A percentile compares a stretch with the other conserved stretches of the same genome.
phyloP scores from a whole-genome alignment of 2,888 invertebrate genomes.

The Meteorus colon region DNA sequence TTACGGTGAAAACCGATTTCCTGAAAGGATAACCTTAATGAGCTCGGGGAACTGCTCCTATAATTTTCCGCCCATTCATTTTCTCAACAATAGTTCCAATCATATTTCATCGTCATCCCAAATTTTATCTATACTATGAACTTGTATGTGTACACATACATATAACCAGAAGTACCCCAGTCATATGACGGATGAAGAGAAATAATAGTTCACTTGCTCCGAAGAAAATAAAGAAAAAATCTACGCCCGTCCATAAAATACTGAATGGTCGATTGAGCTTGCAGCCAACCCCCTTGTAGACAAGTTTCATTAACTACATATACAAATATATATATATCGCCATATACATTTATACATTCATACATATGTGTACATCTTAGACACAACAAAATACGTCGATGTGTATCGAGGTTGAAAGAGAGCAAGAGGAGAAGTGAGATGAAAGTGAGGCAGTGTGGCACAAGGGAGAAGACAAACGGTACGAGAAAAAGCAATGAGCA shows the following conservation, averaged over 20 bases:
- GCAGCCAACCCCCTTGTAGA: background rate
- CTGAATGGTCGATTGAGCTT: slow-evolving; percentile 10
- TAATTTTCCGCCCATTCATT: slow-evolving; percentile 13
- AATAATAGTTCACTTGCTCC: background rate
- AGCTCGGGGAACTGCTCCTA: background rate
- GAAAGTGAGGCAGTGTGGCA: slow-evolving; percentile 29
- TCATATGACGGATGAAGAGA: slow-evolving; percentile 5
- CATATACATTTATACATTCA: background rate
- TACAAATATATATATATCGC: background rate
- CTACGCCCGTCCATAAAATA: background rate
- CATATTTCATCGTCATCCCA: slow-evolving; percentile 27
- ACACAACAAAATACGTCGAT: background rate
- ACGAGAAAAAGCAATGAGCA: slow-evolving; percentile 62
- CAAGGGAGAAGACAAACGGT: slow-evolving; percentile 42
- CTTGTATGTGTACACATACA: background rate
- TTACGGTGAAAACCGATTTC: background rate
- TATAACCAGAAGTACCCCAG: background rate
- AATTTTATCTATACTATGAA: background rate
- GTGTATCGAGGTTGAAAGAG: background rate
- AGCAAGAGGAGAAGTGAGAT: background rate
- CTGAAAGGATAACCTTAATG: background rate
- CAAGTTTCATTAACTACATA: slow-evolving; percentile 4
- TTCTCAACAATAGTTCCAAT: slow-evolving; percentile 20
- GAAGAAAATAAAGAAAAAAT: background rate
- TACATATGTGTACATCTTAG: background rate